Evolutionary conservation across 2,888 invertebrate species (phyloP).

Genomic region (Drosophila picticornis): DNA sequence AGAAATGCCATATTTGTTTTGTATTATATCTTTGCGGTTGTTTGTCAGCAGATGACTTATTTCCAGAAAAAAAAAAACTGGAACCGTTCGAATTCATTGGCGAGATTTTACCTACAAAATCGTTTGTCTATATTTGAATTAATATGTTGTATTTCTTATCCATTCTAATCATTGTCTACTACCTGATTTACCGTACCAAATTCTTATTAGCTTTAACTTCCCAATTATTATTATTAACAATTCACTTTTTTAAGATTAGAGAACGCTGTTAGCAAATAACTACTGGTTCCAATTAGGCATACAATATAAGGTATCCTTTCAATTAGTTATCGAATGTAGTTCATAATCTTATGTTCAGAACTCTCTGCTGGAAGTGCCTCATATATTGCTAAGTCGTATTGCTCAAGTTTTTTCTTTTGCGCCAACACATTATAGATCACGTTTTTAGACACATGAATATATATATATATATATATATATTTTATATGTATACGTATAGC

Average conservation of each 20-base stretch:
- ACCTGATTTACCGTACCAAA: not conserved
- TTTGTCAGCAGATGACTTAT: not conserved
- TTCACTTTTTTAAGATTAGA: not conserved
- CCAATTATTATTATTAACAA: not conserved
- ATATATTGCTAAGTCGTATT: not conserved
- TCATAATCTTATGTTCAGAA: not conserved
- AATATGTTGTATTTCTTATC: not conserved
- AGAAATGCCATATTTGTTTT: not conserved
- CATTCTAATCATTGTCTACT: not conserved
- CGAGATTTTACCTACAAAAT: not conserved
- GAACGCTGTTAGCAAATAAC: not conserved
- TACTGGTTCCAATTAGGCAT: not conserved
- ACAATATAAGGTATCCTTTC: not conserved
- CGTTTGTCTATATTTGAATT: not conserved
- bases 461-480: not conserved
- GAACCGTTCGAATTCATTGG: too few relatives aligned
- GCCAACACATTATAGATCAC: constrained; percentile 1
- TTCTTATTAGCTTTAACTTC: not conserved
- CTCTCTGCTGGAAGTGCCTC: not conserved
- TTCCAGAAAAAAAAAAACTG: not conserved
- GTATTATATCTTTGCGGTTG: not conserved
- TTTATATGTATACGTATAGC: not conserved
- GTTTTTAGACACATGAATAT: not conserved
- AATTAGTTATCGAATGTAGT: not conserved
- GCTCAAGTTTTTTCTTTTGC: constrained; percentile 7